These are phyloP conservation scores for Idaea biselata DNA, from an alignment of 2,888 invertebrate genomes.

Conservation along the genomic window DNA sequence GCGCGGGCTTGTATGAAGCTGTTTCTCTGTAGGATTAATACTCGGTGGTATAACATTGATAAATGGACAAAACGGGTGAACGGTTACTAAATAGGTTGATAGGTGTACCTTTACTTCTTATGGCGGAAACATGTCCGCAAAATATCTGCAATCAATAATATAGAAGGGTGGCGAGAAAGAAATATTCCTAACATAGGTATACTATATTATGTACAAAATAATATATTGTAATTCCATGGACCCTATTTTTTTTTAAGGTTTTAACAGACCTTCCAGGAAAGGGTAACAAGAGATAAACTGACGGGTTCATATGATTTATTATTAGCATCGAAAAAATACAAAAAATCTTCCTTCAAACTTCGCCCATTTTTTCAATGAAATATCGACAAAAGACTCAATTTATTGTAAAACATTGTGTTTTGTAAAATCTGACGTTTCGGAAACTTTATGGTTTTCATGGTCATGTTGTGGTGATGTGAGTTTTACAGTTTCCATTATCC, in stretches of 20 bases:
- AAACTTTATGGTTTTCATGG: no score
- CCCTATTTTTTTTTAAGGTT: constrained; percentile 24
- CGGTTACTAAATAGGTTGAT: constrained; percentile 30
- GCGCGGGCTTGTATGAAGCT: no score
- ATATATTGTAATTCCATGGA: constrained; percentile 26
- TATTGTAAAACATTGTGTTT: not conserved
- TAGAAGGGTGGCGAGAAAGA: constrained; percentile 20
- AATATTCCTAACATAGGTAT: no score
- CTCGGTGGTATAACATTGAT: constrained; percentile 32
- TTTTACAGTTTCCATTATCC: no score
- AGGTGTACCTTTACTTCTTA: constrained; percentile 26
- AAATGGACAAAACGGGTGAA: constrained; percentile 29
- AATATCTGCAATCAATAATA: constrained; percentile 29
- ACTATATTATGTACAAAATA: constrained; percentile 27
- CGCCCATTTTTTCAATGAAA: not conserved
- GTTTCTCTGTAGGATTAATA: no score
- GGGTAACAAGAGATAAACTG: constrained; percentile 1
- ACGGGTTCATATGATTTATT: not conserved
- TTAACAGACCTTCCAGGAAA: constrained; percentile 14
- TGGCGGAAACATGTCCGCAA: constrained; percentile 25
- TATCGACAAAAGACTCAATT: not conserved
- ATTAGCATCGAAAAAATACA: not conserved
- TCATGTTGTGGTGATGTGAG: no score
- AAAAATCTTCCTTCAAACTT: not conserved
- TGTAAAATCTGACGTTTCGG: no score